phyloP scores from a whole-genome alignment of 1,140 invertebrate species.

The Ceratina australensis region DNA sequence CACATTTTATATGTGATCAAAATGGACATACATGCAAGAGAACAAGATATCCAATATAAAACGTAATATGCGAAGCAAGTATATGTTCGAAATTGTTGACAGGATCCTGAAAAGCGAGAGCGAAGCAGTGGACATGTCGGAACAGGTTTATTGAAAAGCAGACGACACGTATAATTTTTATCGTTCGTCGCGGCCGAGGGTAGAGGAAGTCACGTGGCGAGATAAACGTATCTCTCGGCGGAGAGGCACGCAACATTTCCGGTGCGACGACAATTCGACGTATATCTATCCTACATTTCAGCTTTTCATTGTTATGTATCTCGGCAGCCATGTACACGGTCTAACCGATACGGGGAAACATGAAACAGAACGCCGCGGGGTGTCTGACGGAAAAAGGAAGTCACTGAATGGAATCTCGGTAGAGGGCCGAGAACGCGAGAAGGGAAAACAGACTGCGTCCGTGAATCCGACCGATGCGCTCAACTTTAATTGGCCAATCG shows the following conservation, averaged over 20 bases:
- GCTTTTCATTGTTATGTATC: conserved; percentile 39
- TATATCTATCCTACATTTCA: conserved; percentile 21
- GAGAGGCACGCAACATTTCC: conserved; percentile 39
- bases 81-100: conserved; percentile 8
- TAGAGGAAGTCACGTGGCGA: conserved; percentile 30
- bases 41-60: not conserved
- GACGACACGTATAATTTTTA: conserved; percentile 44
- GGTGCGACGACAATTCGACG: conserved; percentile 38
- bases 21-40: too few species aligned
- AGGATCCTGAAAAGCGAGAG: not conserved
- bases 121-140: not conserved
- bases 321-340: conserved; percentile 3
- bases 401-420: conserved; percentile 41
- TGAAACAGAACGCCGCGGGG: conserved; percentile 42
- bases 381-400: conserved; percentile 46
- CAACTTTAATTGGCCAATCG: conserved; percentile 40
- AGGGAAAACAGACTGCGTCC: not conserved
- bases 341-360: conserved; percentile 42
- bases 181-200: not conserved
- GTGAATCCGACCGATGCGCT: not conserved
- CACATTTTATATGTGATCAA: too few species aligned
- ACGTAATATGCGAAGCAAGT: not conserved
- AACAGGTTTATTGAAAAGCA: conserved; percentile 5
- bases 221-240: conserved; percentile 32
- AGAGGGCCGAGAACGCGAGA: conserved; percentile 23